Percentiles rank a stretch among this genome's conserved stretches.
phyloP scores from a whole-genome alignment of 2,797 vertebrate genomes.

The Chrysocyon brachyurus region DNA sequence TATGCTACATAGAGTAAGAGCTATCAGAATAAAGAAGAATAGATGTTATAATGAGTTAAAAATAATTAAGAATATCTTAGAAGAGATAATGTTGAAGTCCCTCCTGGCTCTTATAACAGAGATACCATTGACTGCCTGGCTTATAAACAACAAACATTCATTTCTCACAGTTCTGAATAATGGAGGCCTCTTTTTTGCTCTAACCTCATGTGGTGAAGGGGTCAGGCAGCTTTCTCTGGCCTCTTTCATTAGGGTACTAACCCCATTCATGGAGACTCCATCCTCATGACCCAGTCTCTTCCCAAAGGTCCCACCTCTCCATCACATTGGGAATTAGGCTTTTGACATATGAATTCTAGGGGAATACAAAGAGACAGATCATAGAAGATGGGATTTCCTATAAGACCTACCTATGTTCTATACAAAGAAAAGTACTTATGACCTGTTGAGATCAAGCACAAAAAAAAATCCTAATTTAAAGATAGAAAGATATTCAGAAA shows the following conservation, averaged over 20 bases:
- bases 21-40: neutral
- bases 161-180: neutral
- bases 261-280: neutral
- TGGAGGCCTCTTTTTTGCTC: neutral
- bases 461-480: conserved; percentile 28
- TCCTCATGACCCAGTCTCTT: neutral
- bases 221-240: neutral
- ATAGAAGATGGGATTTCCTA: neutral
- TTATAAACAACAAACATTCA: neutral
- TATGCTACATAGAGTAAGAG: neutral
- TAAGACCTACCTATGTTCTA: neutral
- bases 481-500: neutral
- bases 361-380: neutral
- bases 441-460: neutral
- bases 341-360: neutral
- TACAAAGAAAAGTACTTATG: neutral
- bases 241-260: neutral
- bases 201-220: neutral
- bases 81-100: neutral
- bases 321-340: neutral
- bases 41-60: neutral
- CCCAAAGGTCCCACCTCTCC: neutral
- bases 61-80: neutral
- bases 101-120: neutral
- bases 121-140: neutral